Evolutionary conservation across 2,113 vertebrate species (phyloP).

Genomic region (Pseudopodoces humilis): DNA sequence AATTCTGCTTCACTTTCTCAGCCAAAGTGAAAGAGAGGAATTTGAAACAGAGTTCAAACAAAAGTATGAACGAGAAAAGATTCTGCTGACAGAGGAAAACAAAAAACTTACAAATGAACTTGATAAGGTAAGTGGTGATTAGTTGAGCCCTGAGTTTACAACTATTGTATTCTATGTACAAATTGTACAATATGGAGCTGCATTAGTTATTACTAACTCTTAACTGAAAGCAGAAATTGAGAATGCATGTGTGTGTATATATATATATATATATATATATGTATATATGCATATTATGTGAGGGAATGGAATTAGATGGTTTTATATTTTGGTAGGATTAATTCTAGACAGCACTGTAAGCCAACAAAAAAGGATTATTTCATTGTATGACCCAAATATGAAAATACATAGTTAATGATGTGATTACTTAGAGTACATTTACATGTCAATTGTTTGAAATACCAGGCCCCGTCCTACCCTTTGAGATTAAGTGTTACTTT

Average conservation of each 20-base stretch:
- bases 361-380: not conserved
- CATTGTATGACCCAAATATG: not conserved
- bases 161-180: fast-evolving
- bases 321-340: not conserved
- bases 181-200: not conserved
- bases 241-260: not conserved
- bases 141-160: not conserved
- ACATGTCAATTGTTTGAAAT: not conserved
- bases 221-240: not conserved
- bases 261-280: not conserved
- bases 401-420: not conserved
- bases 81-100: conserved; percentile 88
- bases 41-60: conserved; percentile 92
- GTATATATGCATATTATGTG: not conserved
- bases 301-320: not conserved
- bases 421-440: not conserved
- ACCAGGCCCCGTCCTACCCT: not conserved
- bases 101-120: conserved; percentile 92
- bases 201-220: not conserved
- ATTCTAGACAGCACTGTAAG: not conserved
- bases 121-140: conserved; percentile 78
- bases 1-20: conserved; percentile 63
- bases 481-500: conserved; percentile 9
- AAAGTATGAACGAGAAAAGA: conserved; percentile 91
- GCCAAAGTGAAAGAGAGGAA: conserved; percentile 94